Evolutionary conservation across 2,113 vertebrate species (phyloP), one percentile per base, ranked within the genome.

Genomic region (Poicephalus gulielmi): DNA sequence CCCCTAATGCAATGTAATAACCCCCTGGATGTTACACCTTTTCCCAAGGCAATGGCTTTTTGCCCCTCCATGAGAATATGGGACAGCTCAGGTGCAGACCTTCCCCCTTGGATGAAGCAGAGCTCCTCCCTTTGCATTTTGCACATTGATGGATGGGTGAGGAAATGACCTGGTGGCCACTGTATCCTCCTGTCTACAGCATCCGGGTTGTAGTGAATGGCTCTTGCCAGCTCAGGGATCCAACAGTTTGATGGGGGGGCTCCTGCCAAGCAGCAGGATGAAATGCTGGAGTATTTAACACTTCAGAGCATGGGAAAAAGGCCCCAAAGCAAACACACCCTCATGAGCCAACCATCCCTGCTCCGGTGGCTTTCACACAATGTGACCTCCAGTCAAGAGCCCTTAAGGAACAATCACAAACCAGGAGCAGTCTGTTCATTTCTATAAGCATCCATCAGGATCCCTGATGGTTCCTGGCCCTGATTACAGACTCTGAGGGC

Each of bases 381-480:
- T 85, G 88, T 92, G 95, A 94, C 92, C 96, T 94, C 95, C 89
- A 96, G 88, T 84, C 66, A 73, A 88, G 93, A 89, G 92, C 92
- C 95, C 95, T 96, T 55, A 69, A 96, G 94, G 95, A 95, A 83
- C 53, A 91, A 76, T 78, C 77, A 23, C 9, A 16, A 62, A 64
- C 18, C 91, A 79, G 90, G 78, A 96, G 86, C 86, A 88, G 86
- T 73, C 94, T 95, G 92, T 91, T 97, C 81, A 12, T 63, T 95
- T 62, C 83, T 55, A 6, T 55, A 78, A 75, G 62, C 83, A 62
- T 63, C 83, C 88, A 82, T 39, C 55, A 83, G 88, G 86, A 93
- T 13, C 94, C 88, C 92, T 19, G 5, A 62, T 55, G 88, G 22
- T 75, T 94, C 64, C 94, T 93, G 83, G 86, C 95, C 84, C 92